Evolutionary conservation across 2,888 invertebrate species (phyloP), one percentile per base, ranked within the genome.

Genomic region (Lasius platythorax): DNA sequence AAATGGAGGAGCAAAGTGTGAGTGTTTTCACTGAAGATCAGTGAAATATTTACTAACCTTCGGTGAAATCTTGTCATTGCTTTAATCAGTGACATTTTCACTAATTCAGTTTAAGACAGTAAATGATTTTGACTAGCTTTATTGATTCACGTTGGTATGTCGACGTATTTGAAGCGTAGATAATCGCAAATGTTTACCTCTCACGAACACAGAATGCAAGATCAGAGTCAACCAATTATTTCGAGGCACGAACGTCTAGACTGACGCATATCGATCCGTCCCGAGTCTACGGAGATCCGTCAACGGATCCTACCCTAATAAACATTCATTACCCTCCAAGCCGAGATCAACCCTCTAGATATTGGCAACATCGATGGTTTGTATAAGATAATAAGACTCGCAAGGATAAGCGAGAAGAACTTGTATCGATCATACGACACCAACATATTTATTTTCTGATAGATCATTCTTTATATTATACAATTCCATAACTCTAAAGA

Each of bases 311-410:
- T 84, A 81, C 83, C 86, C 91, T 91, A 91, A 92, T 92, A 91
- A 92, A 91, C 91, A 91, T 92, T 92, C 89, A 91, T 91, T 92
- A 91, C 87, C 82, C 86, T 83, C 81, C 86, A 85, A 88, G 89
- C 85, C 86, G 87, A 87, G 87, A 89, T 87, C 89, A 79, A 90
- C 87, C 85, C 85, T 85, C 73, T 68, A 83, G 89, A 89, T 91
- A 91, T 88, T 87, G 88, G 79, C 88, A 88, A 83, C 76, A 82
- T 30, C 70, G 33, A 79, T 78, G 46, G 61, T 46, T 66, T 66
- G 37, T 50, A 58, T 15, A 23, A 67, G 58, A 63, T 43, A 53
- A 64, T 81, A 79, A 70, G 64, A 82, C 76, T 68, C 56, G 81
- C 61, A 74, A 85, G 58, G 8, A 68, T 33, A 82, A 73, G n/a